Evolutionary conservation across 2,888 invertebrate species (phyloP).

Genomic region (Odontomyia ornata): DNA sequence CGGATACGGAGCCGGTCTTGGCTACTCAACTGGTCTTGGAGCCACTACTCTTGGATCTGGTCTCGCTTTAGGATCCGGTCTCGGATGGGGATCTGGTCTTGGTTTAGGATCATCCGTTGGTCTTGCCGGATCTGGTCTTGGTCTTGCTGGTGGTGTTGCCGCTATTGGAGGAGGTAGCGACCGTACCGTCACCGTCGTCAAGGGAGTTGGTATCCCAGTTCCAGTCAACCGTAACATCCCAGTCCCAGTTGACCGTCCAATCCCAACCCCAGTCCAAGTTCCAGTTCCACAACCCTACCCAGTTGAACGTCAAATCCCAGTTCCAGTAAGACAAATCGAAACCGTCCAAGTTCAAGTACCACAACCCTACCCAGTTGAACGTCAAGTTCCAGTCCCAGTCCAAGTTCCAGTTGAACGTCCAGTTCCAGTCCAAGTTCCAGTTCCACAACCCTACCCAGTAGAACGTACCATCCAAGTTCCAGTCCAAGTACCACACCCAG

Average conservation of each 20-base stretch:
- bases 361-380: slow-evolving; percentile 69
- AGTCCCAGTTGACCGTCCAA: slow-evolving; percentile 70
- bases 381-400: slow-evolving; percentile 69
- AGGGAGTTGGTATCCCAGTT: slow-evolving; percentile 77
- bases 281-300: slow-evolving; percentile 62
- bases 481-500: slow-evolving; percentile 65
- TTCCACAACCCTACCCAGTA: slow-evolving; percentile 83
- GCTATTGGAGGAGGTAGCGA: slow-evolving; percentile 33
- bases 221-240: slow-evolving; percentile 74
- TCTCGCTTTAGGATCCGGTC: slow-evolving; percentile 21
- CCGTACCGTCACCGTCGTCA: slow-evolving; percentile 71
- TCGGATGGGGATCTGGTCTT: slow-evolving; percentile 50
- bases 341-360: slow-evolving; percentile 70
- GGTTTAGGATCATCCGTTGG: not conserved
- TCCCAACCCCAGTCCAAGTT: slow-evolving; percentile 62
- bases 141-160: slow-evolving; percentile 26
- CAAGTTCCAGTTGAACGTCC: slow-evolving; percentile 79
- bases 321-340: slow-evolving; percentile 68
- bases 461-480: slow-evolving; percentile 76
- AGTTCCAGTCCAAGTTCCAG: slow-evolving; percentile 80
- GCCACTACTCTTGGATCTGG: slow-evolving; percentile 4
- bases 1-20: slow-evolving; percentile 57
- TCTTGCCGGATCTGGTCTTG: slow-evolving; percentile 35
- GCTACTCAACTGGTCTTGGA: slow-evolving; percentile 29
- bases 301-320: slow-evolving; percentile 68